Base-by-base conservation (phyloP, 2,113 vertebrate species). In the Amazona vittata region DNA sequence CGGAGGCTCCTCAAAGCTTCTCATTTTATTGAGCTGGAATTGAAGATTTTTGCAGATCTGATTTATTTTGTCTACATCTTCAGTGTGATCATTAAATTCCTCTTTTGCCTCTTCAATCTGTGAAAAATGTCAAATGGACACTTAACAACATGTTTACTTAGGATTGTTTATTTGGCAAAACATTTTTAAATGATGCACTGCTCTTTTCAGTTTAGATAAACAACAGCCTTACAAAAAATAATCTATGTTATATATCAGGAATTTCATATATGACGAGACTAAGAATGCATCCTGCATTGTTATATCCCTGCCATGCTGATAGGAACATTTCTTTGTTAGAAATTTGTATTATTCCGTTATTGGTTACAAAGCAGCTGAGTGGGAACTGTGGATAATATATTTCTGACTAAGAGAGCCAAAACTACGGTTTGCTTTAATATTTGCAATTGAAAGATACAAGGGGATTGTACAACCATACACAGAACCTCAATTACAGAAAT, bases 11-110 rank as follows among this genome's bases (percentile, higher is more conserved):
- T 98, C 98, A 96, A 98, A 99, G 93, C 98, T 98, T 28, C 98
- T 99, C 97, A 99, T 98, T 97, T 98, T 99, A 96, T 99, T 99
- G 76, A 99, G 98, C 53, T 99, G 98, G 69, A 98, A 98, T 73
- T 99, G 99, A 47, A 99, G 98, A 93, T 99, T 99, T 97, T 98
- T 99, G 92, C 99, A 99, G 84, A 99, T 98, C 25, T 97, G 97
- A 90, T 98, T 98, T 96, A 99, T 98, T 96, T 98, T 98, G 67
- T 99, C 99, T 86, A 99, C 98, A 22, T 94, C 93, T 89, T 98
- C 98, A 47, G 97, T 96, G 22, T 98, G 98, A 68, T 98, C 97
- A 35, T 94, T 97, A 83, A 99, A 98, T 86, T 99, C 99, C 71
- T 98, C 97, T 97, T 99, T 99, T 21, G 98, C 98, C 9, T 96